These are phyloP conservation scores for Bovichtus diacanthus DNA, from an alignment of 2,797 vertebrate genomes.

Conservation along the genomic window DNA sequence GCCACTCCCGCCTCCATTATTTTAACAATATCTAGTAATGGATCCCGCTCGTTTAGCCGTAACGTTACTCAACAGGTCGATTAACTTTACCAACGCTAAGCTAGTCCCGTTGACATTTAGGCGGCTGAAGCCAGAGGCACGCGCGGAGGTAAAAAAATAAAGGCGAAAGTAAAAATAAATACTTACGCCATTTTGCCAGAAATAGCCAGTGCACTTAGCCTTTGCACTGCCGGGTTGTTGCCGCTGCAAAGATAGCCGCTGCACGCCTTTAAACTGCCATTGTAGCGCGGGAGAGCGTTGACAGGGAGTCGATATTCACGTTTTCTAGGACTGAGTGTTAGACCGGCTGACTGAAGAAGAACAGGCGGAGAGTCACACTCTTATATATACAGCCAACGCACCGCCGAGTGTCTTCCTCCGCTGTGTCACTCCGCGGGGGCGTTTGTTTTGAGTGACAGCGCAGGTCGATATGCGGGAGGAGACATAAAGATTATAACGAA, in stretches of 20 bases:
- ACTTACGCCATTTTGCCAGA: conserved; percentile 90
- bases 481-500: neutral
- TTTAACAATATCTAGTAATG: fast-evolving
- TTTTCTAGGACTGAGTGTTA: too few relatives aligned
- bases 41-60: fast-evolving
- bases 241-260: conserved; percentile 81
- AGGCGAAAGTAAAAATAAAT: neutral
- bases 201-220: conserved; percentile 83
- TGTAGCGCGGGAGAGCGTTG: conserved; percentile 36
- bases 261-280: conserved; percentile 84
- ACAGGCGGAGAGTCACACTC: fast-evolving
- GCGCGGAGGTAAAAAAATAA: fast-evolving
- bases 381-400: conserved; percentile 59
- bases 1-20: neutral
- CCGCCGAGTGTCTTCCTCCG: conserved; percentile 66
- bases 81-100: neutral
- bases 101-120: neutral
- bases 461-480: neutral
- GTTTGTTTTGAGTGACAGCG: neutral
- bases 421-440: conserved; percentile 5
- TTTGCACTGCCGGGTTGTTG: conserved; percentile 84
- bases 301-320: too few relatives aligned
- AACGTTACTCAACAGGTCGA: conserved; percentile 28
- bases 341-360: too few relatives aligned
- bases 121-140: fast-evolving